These are phyloP conservation scores for Lasiurus borealis DNA, from an alignment of 2,113 vertebrate species.

Conservation along the genomic window DNA sequence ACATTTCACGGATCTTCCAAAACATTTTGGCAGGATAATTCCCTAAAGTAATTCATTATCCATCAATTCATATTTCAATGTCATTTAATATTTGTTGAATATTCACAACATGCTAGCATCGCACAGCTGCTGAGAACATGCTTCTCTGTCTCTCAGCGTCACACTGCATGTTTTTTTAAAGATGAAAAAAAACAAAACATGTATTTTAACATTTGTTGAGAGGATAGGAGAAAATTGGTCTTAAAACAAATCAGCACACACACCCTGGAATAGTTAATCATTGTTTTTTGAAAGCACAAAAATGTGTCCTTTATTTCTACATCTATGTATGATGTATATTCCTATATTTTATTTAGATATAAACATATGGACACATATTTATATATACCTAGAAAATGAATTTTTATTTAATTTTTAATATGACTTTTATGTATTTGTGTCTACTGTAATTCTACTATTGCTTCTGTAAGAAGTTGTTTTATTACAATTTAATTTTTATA, in stretches of 20 bases:
- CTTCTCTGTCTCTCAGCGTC: constrained; percentile 70
- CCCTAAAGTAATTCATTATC: constrained; percentile 83
- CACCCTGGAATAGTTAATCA: neutral
- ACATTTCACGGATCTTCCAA: constrained; percentile 82
- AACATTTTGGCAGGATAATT: constrained; percentile 84
- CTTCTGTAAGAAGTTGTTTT: constrained; percentile 1
- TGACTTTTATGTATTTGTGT: neutral
- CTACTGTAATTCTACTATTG: neutral
- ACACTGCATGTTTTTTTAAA: constrained; percentile 70
- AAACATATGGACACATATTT: neutral
- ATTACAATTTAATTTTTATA: constrained; percentile 30
- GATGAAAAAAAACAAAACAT: constrained; percentile 65
- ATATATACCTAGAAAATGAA: neutral
- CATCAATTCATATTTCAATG: constrained; percentile 82
- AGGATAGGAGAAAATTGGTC: constrained; percentile 45
- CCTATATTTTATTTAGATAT: neutral
- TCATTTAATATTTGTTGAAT: constrained; percentile 84
- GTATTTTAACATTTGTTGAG: constrained; percentile 67
- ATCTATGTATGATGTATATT: neutral
- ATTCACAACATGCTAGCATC: constrained; percentile 77
- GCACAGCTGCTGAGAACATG: constrained; percentile 81
- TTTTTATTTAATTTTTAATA: constrained; percentile 34
- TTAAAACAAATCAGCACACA: constrained; percentile 59
- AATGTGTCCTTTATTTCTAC: neutral
- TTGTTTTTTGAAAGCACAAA: constrained; percentile 49